phyloP scores from a whole-genome alignment of 2,113 vertebrate species.

The Phaethornis superciliosus region DNA sequence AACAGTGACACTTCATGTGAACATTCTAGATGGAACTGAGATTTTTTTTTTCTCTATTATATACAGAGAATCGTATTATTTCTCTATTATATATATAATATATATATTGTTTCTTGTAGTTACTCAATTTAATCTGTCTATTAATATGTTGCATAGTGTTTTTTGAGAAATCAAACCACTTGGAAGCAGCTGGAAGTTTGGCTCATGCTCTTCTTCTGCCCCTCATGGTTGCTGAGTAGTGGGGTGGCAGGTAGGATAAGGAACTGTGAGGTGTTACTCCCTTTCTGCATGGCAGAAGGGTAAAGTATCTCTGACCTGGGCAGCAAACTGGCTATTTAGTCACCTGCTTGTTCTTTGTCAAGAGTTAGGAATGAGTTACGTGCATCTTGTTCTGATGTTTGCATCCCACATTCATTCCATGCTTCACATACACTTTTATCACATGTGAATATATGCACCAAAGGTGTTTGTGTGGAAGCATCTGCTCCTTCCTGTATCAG shows the following conservation, averaged over 20 bases:
- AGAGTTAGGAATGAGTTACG: background rate
- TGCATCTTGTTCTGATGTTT: background rate
- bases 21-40: background rate
- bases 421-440: background rate
- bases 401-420: background rate
- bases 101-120: background rate
- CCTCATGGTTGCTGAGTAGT: background rate
- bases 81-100: too few relatives aligned
- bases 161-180: background rate
- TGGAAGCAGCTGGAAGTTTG: background rate
- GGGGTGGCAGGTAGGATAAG: background rate
- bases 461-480: background rate
- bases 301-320: background rate
- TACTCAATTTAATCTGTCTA: background rate
- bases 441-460: accelerated
- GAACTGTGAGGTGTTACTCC: background rate
- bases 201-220: background rate
- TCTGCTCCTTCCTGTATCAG: background rate
- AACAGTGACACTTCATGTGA: background rate
- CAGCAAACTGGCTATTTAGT: background rate
- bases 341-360: accelerated
- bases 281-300: background rate
- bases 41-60: background rate
- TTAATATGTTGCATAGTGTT: background rate
- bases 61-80: too few relatives aligned